A percentile compares a stretch with the other conserved stretches of the same genome.
Evolutionary conservation across 2,113 vertebrate species (phyloP).

Genomic region (Scomber colias): DNA sequence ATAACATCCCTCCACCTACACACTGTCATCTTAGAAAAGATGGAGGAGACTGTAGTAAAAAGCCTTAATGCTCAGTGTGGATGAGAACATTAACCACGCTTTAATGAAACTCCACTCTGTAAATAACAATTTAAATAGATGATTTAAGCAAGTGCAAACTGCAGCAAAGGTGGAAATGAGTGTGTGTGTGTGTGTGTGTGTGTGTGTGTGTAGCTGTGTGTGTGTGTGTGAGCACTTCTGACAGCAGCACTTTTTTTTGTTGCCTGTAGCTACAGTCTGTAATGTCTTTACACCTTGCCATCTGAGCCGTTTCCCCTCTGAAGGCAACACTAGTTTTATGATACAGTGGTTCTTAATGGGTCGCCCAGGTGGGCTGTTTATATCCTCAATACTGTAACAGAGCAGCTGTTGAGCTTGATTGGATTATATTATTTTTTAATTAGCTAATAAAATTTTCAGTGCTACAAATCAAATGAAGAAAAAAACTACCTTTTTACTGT

Average conservation of each 20-base stretch:
- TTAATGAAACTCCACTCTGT: conserved; percentile 13
- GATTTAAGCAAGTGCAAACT: conserved; percentile 43
- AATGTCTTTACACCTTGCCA: conserved; percentile 25
- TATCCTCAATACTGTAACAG: conserved; percentile 6
- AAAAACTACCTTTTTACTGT: conserved; percentile 8
- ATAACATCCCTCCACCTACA: neutral
- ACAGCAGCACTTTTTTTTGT: conserved; percentile 30
- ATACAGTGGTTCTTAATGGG: conserved; percentile 29
- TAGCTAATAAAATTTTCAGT: conserved; percentile 39
- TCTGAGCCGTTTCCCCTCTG: conserved; percentile 41
- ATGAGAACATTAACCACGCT: conserved; percentile 21
- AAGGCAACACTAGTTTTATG: conserved; percentile 49
- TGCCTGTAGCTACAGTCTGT: conserved; percentile 26
- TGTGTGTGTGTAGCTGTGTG: conserved; percentile 26
- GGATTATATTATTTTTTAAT: conserved; percentile 46
- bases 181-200: conserved; percentile 20
- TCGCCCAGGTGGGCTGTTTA: conserved; percentile 33
- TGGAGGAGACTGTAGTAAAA: conserved; percentile 22
- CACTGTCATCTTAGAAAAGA: conserved; percentile 14
- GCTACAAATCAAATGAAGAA: conserved; percentile 14
- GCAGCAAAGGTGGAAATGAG: conserved; percentile 24
- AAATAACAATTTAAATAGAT: conserved; percentile 53
- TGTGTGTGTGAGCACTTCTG: conserved; percentile 4
- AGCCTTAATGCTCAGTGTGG: conserved; percentile 12
- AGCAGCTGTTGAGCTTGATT: conserved; percentile 49